Base-by-base conservation (phyloP, 1,140 invertebrate species). In the Mactra quadrangularis region DNA sequence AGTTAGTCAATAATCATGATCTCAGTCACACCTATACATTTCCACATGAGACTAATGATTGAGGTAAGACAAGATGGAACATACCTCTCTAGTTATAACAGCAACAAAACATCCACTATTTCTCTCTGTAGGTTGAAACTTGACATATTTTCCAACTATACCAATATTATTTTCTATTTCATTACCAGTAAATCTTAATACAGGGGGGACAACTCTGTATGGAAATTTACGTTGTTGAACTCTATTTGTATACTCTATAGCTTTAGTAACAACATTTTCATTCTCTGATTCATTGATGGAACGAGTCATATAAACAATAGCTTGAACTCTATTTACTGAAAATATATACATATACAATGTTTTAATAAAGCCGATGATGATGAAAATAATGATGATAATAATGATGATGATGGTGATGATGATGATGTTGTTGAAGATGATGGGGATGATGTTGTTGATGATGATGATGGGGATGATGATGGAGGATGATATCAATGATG, bases 31-130 rank as follows among this genome's bases (percentile, higher is more conserved):
- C n/a, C n/a, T n/a, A n/a, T n/a, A n/a, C n/a, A n/a, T n/a, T n/a
- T n/a, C n/a, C n/a, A n/a, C n/a, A n/a, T n/a, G n/a, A n/a, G n/a
- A n/a, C n/a, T n/a, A n/a, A n/a, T n/a, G n/a, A n/a, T n/a, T n/a
- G n/a, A n/a, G n/a, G n/a, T n/a, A n/a, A n/a, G n/a, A n/a, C n/a
- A n/a, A n/a, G n/a, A n/a, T n/a, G n/a, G n/a, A 38, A 57, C 77
- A 70, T 38, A 92, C 91, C 87, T 91, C 91, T 84, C 91, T 84
- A 13, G 88, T 88, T 19, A 92, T 91, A 52, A 87, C 77, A 35
- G 88, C 90, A 11, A 92, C 72, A 82, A 91, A 92, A 71, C 91
- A 92, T 25, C 91, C 91, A 75, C 89, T 91, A 72, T 86, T 86
- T 41, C 62, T 82, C 17, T 60, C 75, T n/a, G 87, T 86, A 6